Evolutionary conservation across 2,113 vertebrate genomes (phyloP), one percentile per base, ranked within the genome.

Genomic region (human): DNA sequence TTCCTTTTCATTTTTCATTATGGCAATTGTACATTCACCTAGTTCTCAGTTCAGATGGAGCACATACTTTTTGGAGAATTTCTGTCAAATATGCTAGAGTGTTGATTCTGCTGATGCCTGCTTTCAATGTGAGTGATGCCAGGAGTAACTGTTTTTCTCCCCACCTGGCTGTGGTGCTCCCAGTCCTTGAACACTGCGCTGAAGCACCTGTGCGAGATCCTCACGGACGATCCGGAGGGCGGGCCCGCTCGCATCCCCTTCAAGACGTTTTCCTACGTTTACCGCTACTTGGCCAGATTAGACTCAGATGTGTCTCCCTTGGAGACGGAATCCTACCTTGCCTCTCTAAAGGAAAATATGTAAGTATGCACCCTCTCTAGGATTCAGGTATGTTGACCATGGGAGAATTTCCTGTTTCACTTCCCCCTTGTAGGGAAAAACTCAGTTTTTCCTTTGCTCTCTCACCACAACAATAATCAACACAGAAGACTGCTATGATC

Each of bases 161-260:
- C 55, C 7, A 0, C 30, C 32, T 3, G 9, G 4, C 32, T 52
- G 23, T 64, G 38, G 18, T 3, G 5, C 81, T n/a, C 43, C 16
- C 96, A 99, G 99, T 99, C 98, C 0, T 97, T 99, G 23, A 93
- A 96, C 79, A 98, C 98, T 1, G 99, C 99, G 4, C 98, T 99
- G 98, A 99, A 99, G 97, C 95, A 98, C 30, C 98, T 99, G 38
- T 99, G 99, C 0, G 99, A 99, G 98, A 99, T 99, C 97, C 98
- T 99, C 95, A 99, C 99, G 0, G 59, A 95, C 0, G 99, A 99
- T 57, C 99, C 99, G 3, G 99, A 99, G 61, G 99, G 99, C 0
- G 99, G 99, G 64, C 98, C 99, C 0, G 99, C 99, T 0, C 98
- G 97, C 4, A 98, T 99, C 96, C 99, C 99, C 0, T 99, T 99